These are phyloP conservation scores for Forbesichthys papilliferus DNA, from an alignment of 2,113 vertebrate species.

Conservation along the genomic window DNA sequence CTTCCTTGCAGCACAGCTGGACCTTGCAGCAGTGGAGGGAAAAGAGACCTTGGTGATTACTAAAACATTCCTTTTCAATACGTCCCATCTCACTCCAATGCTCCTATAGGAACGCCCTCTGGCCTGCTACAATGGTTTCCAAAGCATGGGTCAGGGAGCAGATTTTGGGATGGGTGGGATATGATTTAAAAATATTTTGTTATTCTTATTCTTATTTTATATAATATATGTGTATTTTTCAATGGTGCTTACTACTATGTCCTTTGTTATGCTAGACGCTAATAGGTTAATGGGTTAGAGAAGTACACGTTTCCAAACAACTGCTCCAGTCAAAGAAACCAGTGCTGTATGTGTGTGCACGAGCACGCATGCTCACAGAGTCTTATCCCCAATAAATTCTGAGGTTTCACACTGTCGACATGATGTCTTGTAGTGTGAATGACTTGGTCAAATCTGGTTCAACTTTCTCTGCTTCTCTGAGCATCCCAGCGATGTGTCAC, in stretches of 20 bases:
- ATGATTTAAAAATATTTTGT: too few relatives aligned
- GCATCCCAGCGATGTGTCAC: slow-evolving; percentile 43
- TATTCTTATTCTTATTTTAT: slow-evolving; percentile 21
- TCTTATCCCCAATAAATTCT: not conserved
- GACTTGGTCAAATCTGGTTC: slow-evolving; percentile 23
- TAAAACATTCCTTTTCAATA: slow-evolving; percentile 50
- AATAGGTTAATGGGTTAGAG: too few relatives aligned
- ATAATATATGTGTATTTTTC: slow-evolving; percentile 28
- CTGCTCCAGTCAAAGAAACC: too few relatives aligned
- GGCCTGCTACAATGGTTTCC: not conserved
- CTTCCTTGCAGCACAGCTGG: slow-evolving; percentile 57
- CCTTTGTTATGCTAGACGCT: too few relatives aligned
- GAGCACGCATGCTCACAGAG: slow-evolving; percentile 12
- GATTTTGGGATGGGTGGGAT: too few relatives aligned
- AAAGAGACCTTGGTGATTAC: slow-evolving; percentile 48
- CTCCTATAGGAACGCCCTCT: not conserved
- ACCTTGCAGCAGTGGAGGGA: slow-evolving; percentile 28
- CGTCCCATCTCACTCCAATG: slow-evolving; percentile 45
- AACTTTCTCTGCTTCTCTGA: slow-evolving; percentile 46
- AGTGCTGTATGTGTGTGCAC: slow-evolving; percentile 1
- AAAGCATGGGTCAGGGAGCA: too few relatives aligned
- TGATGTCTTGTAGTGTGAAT: slow-evolving; percentile 23
- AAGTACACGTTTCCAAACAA: slow-evolving; percentile 12
- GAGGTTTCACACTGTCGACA: too few relatives aligned
- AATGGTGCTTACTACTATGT: not conserved